Conservation (phyloP, 1,140 invertebrate genomes). For the Drosophila pectinifera region DNA sequence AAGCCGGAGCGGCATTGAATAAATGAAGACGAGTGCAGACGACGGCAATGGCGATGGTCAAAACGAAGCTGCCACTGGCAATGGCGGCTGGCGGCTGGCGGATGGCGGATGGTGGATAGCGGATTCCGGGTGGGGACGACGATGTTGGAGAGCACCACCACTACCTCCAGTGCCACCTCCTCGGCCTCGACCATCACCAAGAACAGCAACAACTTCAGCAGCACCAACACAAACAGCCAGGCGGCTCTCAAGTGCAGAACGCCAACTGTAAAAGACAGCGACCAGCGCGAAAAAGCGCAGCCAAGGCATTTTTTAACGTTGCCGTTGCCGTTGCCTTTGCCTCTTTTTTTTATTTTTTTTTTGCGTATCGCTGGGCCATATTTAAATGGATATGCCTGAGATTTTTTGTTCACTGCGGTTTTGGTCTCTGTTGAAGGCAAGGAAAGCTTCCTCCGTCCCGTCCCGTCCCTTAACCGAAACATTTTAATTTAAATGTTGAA, state of each 20-base stretch:
- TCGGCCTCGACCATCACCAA: constrained; percentile 24
- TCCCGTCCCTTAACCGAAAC: constrained; percentile 68
- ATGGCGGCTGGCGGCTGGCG: constrained; percentile 28
- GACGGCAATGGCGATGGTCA: constrained; percentile 55
- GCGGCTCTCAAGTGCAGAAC: constrained; percentile 75
- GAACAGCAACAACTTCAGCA: constrained; percentile 17
- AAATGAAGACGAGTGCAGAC: constrained; percentile 69
- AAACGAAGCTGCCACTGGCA: constrained; percentile 50
- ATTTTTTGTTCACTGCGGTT: constrained; percentile 52
- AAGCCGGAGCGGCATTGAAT: constrained; percentile 67
- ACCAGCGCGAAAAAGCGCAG: constrained; percentile 59
- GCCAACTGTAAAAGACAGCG: constrained; percentile 77
- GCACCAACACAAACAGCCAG: constrained; percentile 39
- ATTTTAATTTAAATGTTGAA: constrained; percentile 83
- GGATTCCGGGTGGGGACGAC: constrained; percentile 5
- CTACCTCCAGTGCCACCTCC: constrained; percentile 48
- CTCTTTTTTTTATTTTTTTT: constrained; percentile 30
- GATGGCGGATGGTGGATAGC: constrained; percentile 3
- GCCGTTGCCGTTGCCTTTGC: neutral
- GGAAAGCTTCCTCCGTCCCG: constrained; percentile 45
- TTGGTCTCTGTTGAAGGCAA: constrained; percentile 29
- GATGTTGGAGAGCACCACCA: too few species aligned
- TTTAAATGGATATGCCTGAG: constrained; percentile 68
- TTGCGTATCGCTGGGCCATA: constrained; percentile 27
- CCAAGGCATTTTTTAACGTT: constrained; percentile 57